Percentiles rank a stretch among this genome's conserved stretches.
Evolutionary conservation across 2,888 invertebrate genomes (phyloP).

Genomic region (Sarcophaga caerulescens): DNA sequence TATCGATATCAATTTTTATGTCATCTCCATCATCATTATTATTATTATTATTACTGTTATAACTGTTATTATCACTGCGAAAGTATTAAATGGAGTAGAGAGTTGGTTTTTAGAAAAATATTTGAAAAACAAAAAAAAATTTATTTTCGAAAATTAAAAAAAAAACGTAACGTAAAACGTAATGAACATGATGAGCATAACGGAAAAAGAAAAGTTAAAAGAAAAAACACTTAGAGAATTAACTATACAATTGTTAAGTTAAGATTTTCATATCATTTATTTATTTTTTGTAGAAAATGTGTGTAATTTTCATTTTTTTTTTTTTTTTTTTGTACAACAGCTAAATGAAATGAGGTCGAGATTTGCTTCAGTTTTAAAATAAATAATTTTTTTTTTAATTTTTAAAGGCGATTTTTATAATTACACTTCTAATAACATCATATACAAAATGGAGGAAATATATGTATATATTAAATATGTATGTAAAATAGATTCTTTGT

Average conservation of each 20-base stretch:
- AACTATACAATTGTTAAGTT: neutral
- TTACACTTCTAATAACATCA: slow-evolving; percentile 13
- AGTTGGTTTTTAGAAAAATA: slow-evolving; percentile 1
- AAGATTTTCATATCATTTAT: neutral
- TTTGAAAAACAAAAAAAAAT: neutral
- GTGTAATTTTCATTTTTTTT: slow-evolving; percentile 3
- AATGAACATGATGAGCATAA: slow-evolving; percentile 17
- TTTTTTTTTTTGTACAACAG: slow-evolving; percentile 45
- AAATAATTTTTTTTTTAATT: slow-evolving; percentile 7
- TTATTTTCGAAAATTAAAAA: neutral
- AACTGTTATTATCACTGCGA: slow-evolving; percentile 25
- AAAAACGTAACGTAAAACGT: neutral
- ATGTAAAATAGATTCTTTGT: neutral
- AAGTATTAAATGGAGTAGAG: slow-evolving; percentile 31
- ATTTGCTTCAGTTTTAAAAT: neutral
- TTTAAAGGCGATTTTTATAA: neutral
- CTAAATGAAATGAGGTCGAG: slow-evolving; percentile 25
- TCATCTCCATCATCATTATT: slow-evolving; percentile 46
- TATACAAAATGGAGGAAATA: slow-evolving; percentile 44
- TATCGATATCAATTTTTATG: slow-evolving; percentile 25
- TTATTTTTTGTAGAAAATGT: neutral
- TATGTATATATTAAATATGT: neutral
- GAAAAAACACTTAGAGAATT: slow-evolving; percentile 39
- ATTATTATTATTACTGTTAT: slow-evolving; percentile 21
- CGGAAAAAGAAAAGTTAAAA: neutral